These are phyloP conservation scores for Echinarachnius parma DNA, from an alignment of 53 echinoderm and acorn worm species.

Conservation along the genomic window DNA sequence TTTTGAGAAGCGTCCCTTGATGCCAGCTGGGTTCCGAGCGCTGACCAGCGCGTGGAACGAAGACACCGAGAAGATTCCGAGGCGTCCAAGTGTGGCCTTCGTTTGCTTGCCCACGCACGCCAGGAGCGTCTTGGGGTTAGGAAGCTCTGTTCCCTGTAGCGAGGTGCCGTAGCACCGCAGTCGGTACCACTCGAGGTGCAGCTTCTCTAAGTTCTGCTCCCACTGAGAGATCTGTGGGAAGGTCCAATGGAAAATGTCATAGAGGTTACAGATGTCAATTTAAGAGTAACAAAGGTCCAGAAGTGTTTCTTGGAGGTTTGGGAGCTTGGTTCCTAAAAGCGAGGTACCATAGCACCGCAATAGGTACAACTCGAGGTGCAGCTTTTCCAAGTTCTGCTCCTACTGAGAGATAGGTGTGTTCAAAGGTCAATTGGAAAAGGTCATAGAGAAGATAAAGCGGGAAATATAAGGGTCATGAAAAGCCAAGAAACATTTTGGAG, in stretches of 20 bases:
- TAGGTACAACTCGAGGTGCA: conserved; percentile 89
- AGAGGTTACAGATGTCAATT: too few relatives aligned
- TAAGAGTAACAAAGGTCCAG: too few relatives aligned
- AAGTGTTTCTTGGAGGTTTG: too few relatives aligned
- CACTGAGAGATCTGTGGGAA: conserved; percentile 89
- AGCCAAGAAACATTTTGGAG: too few relatives aligned
- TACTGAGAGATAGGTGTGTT: conserved; percentile 78
- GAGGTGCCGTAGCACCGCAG: conserved; percentile 88
- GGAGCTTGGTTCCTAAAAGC: conserved; percentile 82
- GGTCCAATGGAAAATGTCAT: too few relatives aligned
- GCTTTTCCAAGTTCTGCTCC: conserved; percentile 92
- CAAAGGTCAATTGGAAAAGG: neutral
- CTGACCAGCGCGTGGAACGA: conserved; percentile 95
- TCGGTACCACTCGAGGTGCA: conserved; percentile 90
- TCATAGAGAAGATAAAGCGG: too few relatives aligned
- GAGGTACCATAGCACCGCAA: conserved; percentile 88
- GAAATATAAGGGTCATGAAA: too few relatives aligned
- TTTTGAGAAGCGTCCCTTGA: conserved; percentile 87
- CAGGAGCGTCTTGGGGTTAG: conserved; percentile 94
- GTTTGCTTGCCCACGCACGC: conserved; percentile 86
- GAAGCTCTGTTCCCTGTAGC: conserved; percentile 92
- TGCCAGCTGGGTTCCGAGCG: conserved; percentile 79
- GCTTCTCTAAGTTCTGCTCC: conserved; percentile 92
- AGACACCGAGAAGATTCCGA: conserved; percentile 93
- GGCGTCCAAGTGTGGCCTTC: conserved; percentile 74